Conservation (phyloP, 1,140 invertebrate genomes). For the Dinoponera quadriceps region DNA sequence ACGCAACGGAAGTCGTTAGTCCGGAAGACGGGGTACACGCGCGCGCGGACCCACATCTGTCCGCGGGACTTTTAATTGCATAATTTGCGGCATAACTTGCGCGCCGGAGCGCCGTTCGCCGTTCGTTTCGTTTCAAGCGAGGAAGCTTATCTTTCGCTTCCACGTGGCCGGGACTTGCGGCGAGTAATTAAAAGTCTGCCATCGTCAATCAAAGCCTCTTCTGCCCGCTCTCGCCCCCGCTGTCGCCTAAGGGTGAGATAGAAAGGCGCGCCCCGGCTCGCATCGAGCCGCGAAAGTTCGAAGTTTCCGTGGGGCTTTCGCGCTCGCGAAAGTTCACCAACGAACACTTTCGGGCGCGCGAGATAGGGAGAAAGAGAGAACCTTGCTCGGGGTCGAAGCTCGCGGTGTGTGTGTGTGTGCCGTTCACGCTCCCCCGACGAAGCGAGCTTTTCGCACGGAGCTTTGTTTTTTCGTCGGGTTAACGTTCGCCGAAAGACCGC, state of each 20-base stretch:
- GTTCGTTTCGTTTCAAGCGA: constrained; percentile 64
- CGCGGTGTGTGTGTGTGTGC: not conserved
- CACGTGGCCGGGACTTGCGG: constrained; percentile 64
- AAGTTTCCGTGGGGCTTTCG: constrained; percentile 54
- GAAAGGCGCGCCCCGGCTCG: constrained; percentile 59
- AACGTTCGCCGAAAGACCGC: not conserved
- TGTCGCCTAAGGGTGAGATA: constrained; percentile 55
- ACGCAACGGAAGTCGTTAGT: constrained; percentile 52
- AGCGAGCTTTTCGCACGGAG: constrained; percentile 37
- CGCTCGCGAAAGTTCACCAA: constrained; percentile 45
- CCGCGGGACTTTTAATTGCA: constrained; percentile 70
- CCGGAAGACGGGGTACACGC: constrained; percentile 50
- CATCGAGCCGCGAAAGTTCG: constrained; percentile 43
- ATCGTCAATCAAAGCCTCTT: constrained; percentile 64
- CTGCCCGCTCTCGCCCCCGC: constrained; percentile 32
- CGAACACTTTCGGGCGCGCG: constrained; percentile 12
- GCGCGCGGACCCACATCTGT: constrained; percentile 48
- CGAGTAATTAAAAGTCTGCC: constrained; percentile 75
- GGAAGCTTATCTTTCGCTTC: constrained; percentile 69
- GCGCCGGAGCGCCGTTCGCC: constrained; percentile 50
- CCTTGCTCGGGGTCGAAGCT: constrained; percentile 26
- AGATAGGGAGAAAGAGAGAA: not conserved
- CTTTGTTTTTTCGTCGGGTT: constrained; percentile 18
- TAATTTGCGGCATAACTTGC: constrained; percentile 70
- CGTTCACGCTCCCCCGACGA: not conserved